These are phyloP conservation scores for Pachyseris speciosa DNA, from an alignment of 64 coral and sea anemone species.

Conservation along the genomic window DNA sequence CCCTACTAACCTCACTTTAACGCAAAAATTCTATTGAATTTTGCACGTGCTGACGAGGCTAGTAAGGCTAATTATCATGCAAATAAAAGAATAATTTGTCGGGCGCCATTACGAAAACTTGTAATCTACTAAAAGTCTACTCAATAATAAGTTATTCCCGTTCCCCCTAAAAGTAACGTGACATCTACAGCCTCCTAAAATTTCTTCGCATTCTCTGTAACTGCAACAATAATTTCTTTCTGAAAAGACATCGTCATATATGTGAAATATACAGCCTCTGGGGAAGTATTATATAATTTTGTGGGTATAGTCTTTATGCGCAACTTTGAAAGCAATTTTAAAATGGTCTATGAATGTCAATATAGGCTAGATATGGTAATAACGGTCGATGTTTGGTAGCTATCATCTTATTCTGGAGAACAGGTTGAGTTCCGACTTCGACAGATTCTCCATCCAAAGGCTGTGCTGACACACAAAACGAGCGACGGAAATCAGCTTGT, in stretches of 20 bases:
- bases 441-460: background rate
- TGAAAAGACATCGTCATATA: background rate
- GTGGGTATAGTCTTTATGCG: background rate
- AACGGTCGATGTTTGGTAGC: background rate
- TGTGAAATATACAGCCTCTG: background rate
- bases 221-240: background rate
- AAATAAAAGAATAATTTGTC: too few relatives aligned
- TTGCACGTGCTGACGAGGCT: too few relatives aligned
- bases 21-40: too few relatives aligned
- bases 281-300: background rate
- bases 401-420: constrained; percentile 97
- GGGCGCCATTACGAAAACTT: too few relatives aligned
- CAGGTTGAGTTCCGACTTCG: constrained; percentile 93
- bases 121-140: too few relatives aligned
- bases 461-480: background rate
- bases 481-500: background rate
- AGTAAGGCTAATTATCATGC: too few relatives aligned
- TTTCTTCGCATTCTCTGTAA: too few relatives aligned
- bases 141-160: too few relatives aligned
- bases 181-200: too few relatives aligned
- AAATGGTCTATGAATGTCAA: background rate
- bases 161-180: too few relatives aligned
- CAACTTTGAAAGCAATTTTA: background rate
- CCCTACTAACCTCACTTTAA: too few relatives aligned
- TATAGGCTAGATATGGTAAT: background rate